phyloP scores from a whole-genome alignment of 2,888 invertebrate species.

The Drosophila hawaiiensis region DNA sequence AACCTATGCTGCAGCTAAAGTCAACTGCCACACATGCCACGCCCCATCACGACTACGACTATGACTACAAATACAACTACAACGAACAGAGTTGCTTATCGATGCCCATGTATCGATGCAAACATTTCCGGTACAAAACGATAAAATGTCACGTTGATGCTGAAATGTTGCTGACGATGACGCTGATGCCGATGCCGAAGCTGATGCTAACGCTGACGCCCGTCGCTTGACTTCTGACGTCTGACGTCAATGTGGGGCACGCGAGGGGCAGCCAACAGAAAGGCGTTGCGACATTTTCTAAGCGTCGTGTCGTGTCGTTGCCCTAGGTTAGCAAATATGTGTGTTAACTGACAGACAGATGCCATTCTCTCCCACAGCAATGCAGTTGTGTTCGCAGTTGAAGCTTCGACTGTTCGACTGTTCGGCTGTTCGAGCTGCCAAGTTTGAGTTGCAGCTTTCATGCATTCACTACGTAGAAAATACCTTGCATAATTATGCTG shows the following conservation, averaged over 20 bases:
- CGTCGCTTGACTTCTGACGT: slow-evolving; percentile 40
- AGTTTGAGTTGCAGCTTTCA: slow-evolving; percentile 45
- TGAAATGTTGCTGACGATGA: slow-evolving; percentile 38
- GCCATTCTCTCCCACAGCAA: slow-evolving; percentile 64
- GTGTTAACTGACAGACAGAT: slow-evolving; percentile 75
- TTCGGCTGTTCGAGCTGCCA: slow-evolving; percentile 16
- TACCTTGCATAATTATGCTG: slow-evolving; percentile 73
- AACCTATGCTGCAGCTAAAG: slow-evolving; percentile 4
- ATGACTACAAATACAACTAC: neutral
- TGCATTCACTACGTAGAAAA: slow-evolving; percentile 38
- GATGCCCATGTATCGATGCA: slow-evolving; percentile 71
- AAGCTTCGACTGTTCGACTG: slow-evolving; percentile 7
- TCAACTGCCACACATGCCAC: slow-evolving; percentile 15
- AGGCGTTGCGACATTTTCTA: slow-evolving; percentile 11
- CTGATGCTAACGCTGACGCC: slow-evolving; percentile 47
- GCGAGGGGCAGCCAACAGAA: neutral
- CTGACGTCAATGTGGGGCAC: slow-evolving; percentile 45
- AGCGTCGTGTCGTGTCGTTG: slow-evolving; percentile 49
- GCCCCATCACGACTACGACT: slow-evolving; percentile 6
- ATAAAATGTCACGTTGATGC: slow-evolving; percentile 77
- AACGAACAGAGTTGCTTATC: slow-evolving; percentile 28
- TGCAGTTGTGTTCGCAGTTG: slow-evolving; percentile 50
- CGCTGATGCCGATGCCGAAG: slow-evolving; percentile 54
- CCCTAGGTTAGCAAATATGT: slow-evolving; percentile 64
- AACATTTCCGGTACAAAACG: slow-evolving; percentile 78